Evolutionary conservation across 2,797 vertebrate species (phyloP).

Genomic region (Pteronotus mesoamericanus): DNA sequence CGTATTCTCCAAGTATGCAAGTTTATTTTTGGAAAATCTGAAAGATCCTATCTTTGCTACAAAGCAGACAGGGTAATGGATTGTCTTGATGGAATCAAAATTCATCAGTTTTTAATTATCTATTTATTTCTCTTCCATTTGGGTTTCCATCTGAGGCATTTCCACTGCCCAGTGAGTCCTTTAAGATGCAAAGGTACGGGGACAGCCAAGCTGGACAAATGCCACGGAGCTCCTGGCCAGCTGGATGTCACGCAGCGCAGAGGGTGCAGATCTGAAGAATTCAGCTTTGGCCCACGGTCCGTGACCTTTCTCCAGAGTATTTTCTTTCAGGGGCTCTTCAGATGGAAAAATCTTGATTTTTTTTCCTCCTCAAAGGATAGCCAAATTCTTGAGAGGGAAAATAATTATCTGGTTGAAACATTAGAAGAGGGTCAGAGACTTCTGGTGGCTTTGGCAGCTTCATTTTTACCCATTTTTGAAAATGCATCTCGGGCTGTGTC

Average conservation of each 20-base stretch:
- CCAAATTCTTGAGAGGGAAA: slow-evolving; percentile 78
- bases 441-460: slow-evolving; percentile 73
- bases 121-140: background rate
- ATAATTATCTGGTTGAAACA: slow-evolving; percentile 77
- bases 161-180: background rate
- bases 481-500: slow-evolving; percentile 65
- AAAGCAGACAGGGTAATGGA: background rate
- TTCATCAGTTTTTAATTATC: background rate
- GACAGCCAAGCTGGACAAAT: background rate
- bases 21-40: background rate
- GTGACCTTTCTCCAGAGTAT: slow-evolving; percentile 72
- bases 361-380: slow-evolving; percentile 45
- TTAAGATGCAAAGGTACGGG: background rate
- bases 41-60: background rate
- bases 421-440: slow-evolving; percentile 75
- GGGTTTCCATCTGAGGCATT: background rate
- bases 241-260: background rate
- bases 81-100: background rate
- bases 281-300: slow-evolving; percentile 47
- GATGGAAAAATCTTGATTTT: slow-evolving; percentile 73
- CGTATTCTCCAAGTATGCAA: background rate
- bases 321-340: slow-evolving; percentile 75
- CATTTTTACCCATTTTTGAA: slow-evolving; percentile 60
- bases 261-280: slow-evolving; percentile 53
- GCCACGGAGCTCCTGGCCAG: background rate